Evolutionary conservation across 2,113 vertebrate species (phyloP).

Genomic region (Platysteira castanea): DNA sequence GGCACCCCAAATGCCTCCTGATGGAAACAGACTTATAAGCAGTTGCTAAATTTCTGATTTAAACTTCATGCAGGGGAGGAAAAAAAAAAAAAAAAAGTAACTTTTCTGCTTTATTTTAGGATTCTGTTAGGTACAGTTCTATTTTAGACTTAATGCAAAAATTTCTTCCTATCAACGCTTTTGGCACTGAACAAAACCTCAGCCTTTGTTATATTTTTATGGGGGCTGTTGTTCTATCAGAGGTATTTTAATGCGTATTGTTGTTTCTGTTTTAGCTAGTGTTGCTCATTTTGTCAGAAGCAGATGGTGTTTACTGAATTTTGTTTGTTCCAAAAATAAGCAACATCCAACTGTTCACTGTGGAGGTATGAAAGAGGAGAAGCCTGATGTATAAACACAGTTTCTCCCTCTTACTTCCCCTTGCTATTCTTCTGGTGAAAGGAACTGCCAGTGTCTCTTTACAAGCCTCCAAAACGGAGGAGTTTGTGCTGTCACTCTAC

Average conservation of each 20-base stretch:
- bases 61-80: not conserved
- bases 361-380: constrained; percentile 47
- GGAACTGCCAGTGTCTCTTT: not conserved
- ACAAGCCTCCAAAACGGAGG: not conserved
- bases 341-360: constrained; percentile 17
- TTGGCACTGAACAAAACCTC: not conserved
- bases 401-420: constrained; percentile 1
- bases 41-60: not conserved
- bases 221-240: not conserved
- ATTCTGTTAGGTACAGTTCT: not conserved
- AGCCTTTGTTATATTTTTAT: not conserved
- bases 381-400: not conserved
- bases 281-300: constrained; percentile 44
- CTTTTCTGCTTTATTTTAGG: not conserved
- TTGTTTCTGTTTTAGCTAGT: not conserved
- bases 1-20: not conserved
- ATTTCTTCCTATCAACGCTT: not conserved
- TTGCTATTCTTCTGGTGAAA: constrained; percentile 33
- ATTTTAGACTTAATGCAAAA: not conserved
- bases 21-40: not conserved
- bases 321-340: constrained; percentile 60
- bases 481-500: not conserved
- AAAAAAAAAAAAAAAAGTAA: not conserved
- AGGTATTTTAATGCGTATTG: constrained; percentile 18
- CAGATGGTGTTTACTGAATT: constrained; percentile 59